Evolutionary conservation across 2,797 vertebrate species (phyloP), one percentile per base, ranked within the genome.

Genomic region (Clarias laeviceps): DNA sequence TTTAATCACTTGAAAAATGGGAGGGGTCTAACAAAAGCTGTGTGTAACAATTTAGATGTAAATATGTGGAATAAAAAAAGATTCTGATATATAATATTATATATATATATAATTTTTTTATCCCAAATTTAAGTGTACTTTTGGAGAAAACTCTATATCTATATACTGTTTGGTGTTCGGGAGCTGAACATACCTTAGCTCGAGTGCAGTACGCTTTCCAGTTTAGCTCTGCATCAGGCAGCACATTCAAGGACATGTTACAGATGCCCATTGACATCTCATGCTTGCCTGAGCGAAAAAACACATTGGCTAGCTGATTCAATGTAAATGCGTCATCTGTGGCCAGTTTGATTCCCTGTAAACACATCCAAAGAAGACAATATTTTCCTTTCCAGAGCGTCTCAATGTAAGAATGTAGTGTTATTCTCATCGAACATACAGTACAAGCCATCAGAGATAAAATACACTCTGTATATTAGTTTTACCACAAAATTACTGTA

Each of bases 121-220:
- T 12, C 37, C 18, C 24, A 45, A 34, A 22, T 27, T 27, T 9
- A 59, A 12, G 11, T 45, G 5, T 54, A 8, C 6, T 1, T 74
- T 74, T 4, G 0, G 15, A 29, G 15, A 14, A 14, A 11, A 50
- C 40, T 79, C 22, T 40, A 18, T 64, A 9, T n/a, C 24, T 17
- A 15, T 64, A 27, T 45, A 40, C 20, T 54, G 0, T 65, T 40
- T 50, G 45, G 32, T 59, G 40, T 74, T 56, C 3, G 4, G 20
- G 45, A 50, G 62, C 11, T 65, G 62, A 7, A 34, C 59, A 83
- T 87, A 96, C 96, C 95, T 97, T 96, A 70, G 96, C 96, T 0
- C 92, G 91, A 3, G 95, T 97, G 90, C 95, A 95, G 93, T 96
- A 96, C 0, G 94, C 96, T 93, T 97, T 96, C 96, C 96, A 96